Evolutionary conservation across 2,113 vertebrate species (phyloP), one percentile per base, ranked within the genome.

Genomic region (Corydoras sp.): DNA sequence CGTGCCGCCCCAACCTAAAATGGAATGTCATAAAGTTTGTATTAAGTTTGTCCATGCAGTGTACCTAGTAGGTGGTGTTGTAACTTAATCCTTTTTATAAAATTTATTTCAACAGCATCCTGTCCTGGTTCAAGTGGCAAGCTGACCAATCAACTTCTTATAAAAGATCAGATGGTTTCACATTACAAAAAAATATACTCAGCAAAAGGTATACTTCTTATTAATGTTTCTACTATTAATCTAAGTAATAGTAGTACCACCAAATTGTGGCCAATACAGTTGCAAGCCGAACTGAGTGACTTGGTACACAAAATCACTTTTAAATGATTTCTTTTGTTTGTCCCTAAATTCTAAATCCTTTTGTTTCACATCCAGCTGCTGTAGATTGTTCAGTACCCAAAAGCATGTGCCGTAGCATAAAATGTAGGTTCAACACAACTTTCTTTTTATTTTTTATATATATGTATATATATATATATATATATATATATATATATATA

Each of bases 131-230:
- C 91, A n/a, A 88, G 86, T 77, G 91, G 71, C 81, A 93, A 82
- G 82, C 76, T 91, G 70, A 88, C 85, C 18, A 85, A 81, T 67
- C 92, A 93, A 65, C 91, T 91, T 76, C 85, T 92, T 81, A 80
- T 97, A 82, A 92, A 90, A 87, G 91, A 94, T 76, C 94, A 97
- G 85, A 93, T 99, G 94, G 56, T 94, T 78, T 88, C 90, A 83
- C 96, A 98, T 87, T 98, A 98, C 82, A 96, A 90, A 86, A 97
- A 90, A 87, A 87, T 99, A 76, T 92, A 93, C 85, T 91, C 93
- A 64, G 94, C 96, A 74, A 97, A 94, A 97, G 94, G 96, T 97
- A 90, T 89, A 60, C 58, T 1, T 58, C 14, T 71, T 13, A 53
- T 43, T 3, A 43, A 58, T 18, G 11, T 35, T 31, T 53, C 10